Evolutionary conservation across 1,140 invertebrate species (phyloP).

Genomic region (Metopolophium dirhodum): DNA sequence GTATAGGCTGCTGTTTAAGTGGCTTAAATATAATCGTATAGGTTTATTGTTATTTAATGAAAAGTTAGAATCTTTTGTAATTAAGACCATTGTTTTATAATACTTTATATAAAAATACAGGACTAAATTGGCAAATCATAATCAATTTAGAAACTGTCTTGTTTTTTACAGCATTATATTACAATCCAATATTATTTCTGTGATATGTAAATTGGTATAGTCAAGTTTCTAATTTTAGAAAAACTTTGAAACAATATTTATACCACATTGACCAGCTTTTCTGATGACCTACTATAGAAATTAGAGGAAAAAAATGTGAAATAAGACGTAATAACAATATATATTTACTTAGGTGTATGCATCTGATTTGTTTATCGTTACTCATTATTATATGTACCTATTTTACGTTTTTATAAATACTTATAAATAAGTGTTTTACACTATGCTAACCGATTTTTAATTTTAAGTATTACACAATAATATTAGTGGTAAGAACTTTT

Average conservation of each 20-base stretch:
- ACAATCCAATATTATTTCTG: neutral
- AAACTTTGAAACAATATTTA: neutral
- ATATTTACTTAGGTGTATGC: neutral
- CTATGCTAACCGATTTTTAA: neutral
- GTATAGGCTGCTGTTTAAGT: neutral
- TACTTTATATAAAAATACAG: neutral
- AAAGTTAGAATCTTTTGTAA: neutral
- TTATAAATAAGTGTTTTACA: neutral
- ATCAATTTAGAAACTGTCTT: neutral
- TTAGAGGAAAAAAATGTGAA: neutral
- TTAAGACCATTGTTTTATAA: neutral
- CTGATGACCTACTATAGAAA: neutral
- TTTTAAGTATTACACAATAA: neutral
- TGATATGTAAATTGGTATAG: constrained; percentile 45
- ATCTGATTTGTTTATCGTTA: neutral
- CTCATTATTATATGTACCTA: neutral
- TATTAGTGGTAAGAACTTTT: neutral
- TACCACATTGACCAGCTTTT: neutral
- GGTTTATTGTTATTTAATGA: neutral
- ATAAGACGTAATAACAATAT: neutral
- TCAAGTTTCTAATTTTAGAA: neutral
- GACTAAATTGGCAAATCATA: neutral
- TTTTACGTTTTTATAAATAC: neutral
- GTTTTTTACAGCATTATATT: neutral
- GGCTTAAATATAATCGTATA: neutral